These are phyloP conservation scores for Ornithorhynchus anatinus DNA, from an alignment of 2,113 vertebrate species.

Conservation along the genomic window DNA sequence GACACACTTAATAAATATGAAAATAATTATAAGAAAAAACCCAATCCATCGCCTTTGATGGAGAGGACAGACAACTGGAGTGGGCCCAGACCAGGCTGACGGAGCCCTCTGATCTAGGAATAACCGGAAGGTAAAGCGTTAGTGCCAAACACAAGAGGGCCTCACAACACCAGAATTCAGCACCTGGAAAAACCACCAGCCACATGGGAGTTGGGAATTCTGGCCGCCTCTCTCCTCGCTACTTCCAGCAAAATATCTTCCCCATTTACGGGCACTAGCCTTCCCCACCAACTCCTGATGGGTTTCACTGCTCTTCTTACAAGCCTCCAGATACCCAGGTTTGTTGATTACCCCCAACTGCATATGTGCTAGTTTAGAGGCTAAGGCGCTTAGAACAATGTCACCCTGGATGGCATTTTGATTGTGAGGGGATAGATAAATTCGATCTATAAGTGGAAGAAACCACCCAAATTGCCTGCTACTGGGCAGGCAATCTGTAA, in stretches of 20 bases:
- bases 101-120: neutral
- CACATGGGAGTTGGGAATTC: neutral
- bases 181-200: rapidly evolving
- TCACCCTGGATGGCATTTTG: too few relatives aligned
- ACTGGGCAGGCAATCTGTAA: too few relatives aligned
- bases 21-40: neutral
- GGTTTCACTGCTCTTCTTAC: neutral
- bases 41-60: neutral
- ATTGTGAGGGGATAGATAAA: too few relatives aligned
- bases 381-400: too few relatives aligned
- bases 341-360: too few relatives aligned
- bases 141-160: slow-evolving; percentile 61
- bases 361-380: too few relatives aligned
- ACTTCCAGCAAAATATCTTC: neutral
- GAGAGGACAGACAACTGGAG: too few relatives aligned
- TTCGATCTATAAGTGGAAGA: too few relatives aligned
- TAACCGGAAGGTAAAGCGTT: slow-evolving; percentile 10
- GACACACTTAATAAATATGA: too few relatives aligned
- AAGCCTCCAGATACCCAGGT: too few relatives aligned
- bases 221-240: neutral
- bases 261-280: neutral
- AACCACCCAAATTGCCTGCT: too few relatives aligned
- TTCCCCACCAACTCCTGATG: neutral
- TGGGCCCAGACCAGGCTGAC: neutral
- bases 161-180: slow-evolving; percentile 50